These are phyloP conservation scores for Zoanthus solanderi DNA, from an alignment of 92 coral and sea anemone species.

Conservation along the genomic window DNA sequence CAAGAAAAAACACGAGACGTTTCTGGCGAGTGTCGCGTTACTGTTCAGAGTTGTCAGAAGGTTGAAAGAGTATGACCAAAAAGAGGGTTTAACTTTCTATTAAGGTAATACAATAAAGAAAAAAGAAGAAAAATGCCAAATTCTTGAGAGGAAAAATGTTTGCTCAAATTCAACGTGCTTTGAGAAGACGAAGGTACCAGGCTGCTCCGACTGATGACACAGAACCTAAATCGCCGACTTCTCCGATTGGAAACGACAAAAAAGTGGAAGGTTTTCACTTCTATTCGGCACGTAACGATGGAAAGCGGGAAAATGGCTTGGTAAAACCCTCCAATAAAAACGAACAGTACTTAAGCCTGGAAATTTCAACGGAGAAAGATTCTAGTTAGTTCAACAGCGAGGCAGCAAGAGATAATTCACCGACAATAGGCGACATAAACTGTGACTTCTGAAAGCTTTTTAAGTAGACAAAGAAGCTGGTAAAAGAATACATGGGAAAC, in stretches of 20 bases:
- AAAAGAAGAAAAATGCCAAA: too few relatives aligned
- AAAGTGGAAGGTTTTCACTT: conserved; percentile 36
- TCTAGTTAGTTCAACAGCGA: neutral
- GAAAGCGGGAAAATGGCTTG: conserved; percentile 28
- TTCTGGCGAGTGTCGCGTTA: too few relatives aligned
- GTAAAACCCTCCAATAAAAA: neutral
- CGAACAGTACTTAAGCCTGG: neutral
- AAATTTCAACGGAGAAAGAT: neutral
- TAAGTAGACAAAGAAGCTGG: too few relatives aligned
- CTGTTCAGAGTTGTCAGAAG: too few relatives aligned
- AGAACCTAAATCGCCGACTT: conserved; percentile 33
- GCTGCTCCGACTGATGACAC: conserved; percentile 38
- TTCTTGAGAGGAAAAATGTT: conserved; percentile 6
- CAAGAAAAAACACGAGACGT: too few relatives aligned
- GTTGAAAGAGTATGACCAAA: too few relatives aligned
- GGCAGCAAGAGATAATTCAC: neutral
- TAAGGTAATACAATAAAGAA: too few relatives aligned
- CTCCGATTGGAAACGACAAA: conserved; percentile 14
- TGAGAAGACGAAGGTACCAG: conserved; percentile 24
- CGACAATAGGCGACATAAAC: neutral
- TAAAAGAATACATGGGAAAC: too few relatives aligned
- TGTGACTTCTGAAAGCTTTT: too few relatives aligned
- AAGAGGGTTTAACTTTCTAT: too few relatives aligned
- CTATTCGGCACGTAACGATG: neutral
- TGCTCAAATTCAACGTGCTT: conserved; percentile 29